Evolutionary conservation across 2,113 vertebrate species (phyloP).

Genomic region (Nyctereutes procyonoides): DNA sequence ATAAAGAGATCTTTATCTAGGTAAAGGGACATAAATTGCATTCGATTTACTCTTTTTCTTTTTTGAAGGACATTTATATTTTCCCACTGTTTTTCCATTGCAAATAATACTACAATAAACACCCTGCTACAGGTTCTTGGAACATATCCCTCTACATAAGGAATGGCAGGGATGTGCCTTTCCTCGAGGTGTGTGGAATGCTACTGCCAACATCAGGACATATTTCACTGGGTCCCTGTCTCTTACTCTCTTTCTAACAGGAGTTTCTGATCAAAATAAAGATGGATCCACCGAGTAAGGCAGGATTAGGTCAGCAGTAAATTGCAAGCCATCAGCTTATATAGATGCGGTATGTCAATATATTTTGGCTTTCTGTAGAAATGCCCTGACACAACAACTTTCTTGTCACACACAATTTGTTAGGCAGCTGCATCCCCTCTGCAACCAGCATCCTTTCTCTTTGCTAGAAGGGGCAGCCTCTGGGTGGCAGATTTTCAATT

Average conservation of each 20-base stretch:
- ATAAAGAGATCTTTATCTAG: neutral
- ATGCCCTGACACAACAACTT: constrained; percentile 76
- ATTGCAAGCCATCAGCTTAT: constrained; percentile 51
- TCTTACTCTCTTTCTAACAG: neutral
- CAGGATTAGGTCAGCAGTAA: constrained; percentile 70
- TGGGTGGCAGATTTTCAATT: constrained; percentile 61
- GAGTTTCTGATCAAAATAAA: constrained; percentile 73
- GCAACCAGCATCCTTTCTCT: constrained; percentile 46
- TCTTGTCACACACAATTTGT: constrained; percentile 75
- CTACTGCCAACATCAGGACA: neutral
- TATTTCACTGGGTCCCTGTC: neutral
- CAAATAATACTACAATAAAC: neutral
- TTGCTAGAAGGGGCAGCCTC: constrained; percentile 23
- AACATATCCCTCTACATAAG: neutral
- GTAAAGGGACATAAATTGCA: neutral
- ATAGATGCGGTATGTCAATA: constrained; percentile 39
- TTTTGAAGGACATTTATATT: neutral
- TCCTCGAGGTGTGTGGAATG: neutral
- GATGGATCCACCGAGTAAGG: neutral
- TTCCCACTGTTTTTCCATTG: neutral
- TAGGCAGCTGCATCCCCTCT: constrained; percentile 36
- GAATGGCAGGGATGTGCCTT: neutral
- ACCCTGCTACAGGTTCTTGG: neutral
- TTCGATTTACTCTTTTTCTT: neutral
- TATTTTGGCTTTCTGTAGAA: constrained; percentile 62